Conservation (phyloP, 2,113 vertebrate genomes). For the Chroicocephalus ridibundus region DNA sequence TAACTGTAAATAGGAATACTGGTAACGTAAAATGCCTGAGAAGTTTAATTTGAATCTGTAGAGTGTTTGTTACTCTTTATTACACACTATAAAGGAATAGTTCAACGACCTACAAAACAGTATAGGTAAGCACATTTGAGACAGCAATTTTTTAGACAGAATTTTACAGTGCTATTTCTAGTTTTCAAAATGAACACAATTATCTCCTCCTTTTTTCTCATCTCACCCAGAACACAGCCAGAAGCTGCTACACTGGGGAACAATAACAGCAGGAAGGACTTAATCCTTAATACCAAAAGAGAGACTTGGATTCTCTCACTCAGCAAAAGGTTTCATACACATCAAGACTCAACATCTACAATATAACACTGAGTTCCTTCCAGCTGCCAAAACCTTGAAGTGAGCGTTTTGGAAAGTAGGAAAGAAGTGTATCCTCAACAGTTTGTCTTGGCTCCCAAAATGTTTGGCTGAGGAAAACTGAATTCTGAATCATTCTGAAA, state of each 20-base stretch:
- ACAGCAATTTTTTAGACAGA: neutral
- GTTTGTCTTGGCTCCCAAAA: neutral
- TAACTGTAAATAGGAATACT: neutral
- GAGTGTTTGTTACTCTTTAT: neutral
- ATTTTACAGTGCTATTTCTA: neutral
- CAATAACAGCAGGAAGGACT: neutral
- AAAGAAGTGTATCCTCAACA: neutral
- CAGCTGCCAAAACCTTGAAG: neutral
- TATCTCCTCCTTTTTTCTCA: neutral
- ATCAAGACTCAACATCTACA: neutral
- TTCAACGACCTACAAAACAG: neutral
- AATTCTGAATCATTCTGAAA: neutral
- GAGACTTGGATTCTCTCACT: neutral
- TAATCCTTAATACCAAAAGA: neutral
- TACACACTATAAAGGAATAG: neutral
- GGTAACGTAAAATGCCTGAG: neutral
- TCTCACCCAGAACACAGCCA: neutral
- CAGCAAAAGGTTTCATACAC: neutral
- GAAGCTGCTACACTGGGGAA: neutral
- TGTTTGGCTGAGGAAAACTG: neutral
- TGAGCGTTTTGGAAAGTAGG: neutral
- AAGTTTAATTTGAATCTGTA: neutral
- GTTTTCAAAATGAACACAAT: neutral
- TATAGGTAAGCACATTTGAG: neutral
- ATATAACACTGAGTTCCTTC: neutral